Conservation (phyloP, 2,113 vertebrate species). For the Campylomormyrus tamandua region DNA sequence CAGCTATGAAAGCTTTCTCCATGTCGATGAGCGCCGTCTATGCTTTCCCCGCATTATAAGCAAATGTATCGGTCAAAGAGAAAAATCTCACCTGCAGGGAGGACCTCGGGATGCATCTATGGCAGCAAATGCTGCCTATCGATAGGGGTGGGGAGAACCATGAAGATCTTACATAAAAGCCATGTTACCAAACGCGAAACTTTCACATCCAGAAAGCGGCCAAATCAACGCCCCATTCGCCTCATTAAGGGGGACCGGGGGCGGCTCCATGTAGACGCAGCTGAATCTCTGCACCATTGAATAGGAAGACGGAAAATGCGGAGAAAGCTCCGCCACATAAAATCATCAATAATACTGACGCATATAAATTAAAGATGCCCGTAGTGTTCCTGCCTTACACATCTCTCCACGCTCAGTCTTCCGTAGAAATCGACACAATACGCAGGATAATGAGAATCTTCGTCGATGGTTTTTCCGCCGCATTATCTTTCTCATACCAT, state of each 20-base stretch:
- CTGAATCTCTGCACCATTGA: constrained; percentile 23
- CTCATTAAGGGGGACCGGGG: constrained; percentile 43
- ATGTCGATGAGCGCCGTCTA: not conserved
- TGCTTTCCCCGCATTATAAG: not conserved
- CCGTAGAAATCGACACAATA: not conserved
- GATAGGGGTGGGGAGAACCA: not conserved
- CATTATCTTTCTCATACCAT: not conserved
- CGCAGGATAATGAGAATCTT: constrained; percentile 3
- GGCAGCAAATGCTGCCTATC: not conserved
- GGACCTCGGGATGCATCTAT: not conserved
- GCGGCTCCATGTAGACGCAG: constrained; percentile 37
- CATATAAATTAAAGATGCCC: not conserved
- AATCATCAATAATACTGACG: not conserved
- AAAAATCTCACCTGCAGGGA: not conserved
- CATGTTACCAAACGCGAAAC: constrained; percentile 55
- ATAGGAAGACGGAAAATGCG: not conserved
- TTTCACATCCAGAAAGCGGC: constrained; percentile 28
- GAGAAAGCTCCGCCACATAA: constrained; percentile 5
- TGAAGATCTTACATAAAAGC: constrained; percentile 30
- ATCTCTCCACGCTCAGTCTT: not conserved
- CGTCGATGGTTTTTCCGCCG: not conserved
- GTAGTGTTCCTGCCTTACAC: not conserved
- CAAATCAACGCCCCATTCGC: constrained; percentile 40
- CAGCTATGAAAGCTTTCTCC: not conserved
- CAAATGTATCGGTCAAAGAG: not conserved